Conservation (phyloP, 1,140 invertebrate species). For the Cydia amplana region DNA sequence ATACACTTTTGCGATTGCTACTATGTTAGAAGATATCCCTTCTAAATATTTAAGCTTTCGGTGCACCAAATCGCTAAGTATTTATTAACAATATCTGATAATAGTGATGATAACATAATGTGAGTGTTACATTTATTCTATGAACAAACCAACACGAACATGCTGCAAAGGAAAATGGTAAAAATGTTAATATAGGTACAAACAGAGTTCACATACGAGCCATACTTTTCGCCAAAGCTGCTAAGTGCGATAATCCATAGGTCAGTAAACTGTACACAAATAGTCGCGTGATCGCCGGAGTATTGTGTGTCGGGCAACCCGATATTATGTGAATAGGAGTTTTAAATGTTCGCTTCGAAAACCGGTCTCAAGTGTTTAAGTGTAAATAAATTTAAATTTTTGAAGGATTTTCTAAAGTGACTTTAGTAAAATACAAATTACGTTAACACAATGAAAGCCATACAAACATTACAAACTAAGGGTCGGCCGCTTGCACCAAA, state of each 20-base stretch:
- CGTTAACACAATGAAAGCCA: no score
- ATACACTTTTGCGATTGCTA: neutral
- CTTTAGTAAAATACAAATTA: neutral
- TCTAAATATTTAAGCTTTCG: neutral
- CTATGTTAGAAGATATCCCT: neutral
- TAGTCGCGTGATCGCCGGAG: slow-evolving; percentile 11
- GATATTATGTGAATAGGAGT: neutral
- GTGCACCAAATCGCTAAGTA: no score
- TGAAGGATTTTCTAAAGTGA: neutral
- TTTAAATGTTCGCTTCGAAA: neutral
- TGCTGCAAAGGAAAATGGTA: neutral
- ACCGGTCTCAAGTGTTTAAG: neutral
- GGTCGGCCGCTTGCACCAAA: no score
- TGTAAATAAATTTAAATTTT: neutral
- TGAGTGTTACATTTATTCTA: no score
- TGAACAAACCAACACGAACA: neutral
- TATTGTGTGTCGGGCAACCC: neutral
- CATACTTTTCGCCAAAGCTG: neutral
- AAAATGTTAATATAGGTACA: neutral
- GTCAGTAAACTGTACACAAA: slow-evolving; percentile 15
- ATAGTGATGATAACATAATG: no score
- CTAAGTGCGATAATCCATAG: neutral
- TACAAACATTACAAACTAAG: no score
- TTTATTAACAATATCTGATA: no score
- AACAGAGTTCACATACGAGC: neutral